Base-by-base conservation (phyloP, 2,888 invertebrate genomes). In the Fragum whitleyi region DNA sequence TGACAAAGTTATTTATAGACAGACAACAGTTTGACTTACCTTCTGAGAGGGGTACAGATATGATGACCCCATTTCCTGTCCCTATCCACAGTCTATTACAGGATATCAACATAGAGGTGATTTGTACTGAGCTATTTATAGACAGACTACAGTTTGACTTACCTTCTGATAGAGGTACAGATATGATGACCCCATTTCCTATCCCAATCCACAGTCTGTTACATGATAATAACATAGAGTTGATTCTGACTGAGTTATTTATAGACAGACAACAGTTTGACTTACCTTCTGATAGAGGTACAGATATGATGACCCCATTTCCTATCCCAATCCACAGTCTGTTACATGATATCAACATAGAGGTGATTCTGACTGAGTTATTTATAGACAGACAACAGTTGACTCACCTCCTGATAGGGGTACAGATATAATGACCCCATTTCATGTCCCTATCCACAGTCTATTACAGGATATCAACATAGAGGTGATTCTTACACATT, bases 271-370 rank as follows among this genome's bases (percentile, higher is more conserved):
- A n/a, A n/a, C n/a, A n/a, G n/a, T n/a, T n/a, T n/a, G 5, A 93
- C 94, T 94, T 91, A 95, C 95, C 95, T 92, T 98, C 98, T 2
- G 97, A 97, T 23, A 93, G 97, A 7, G 95, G 95, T 28, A 95
- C 94, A 29, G 95, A 95, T 26, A 95, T 93, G 83, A 95, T 94
- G 68, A 95, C 95, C 51, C 95, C 99, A 93, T 99, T 99, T 88
- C 99, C 98, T 21, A 99, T 99, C 26, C 98, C 98, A 90, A 99
- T 99, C 99, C 99, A 99, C 79, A 99, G 95, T 47, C 99, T 95
- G 88, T 97, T 97, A 72, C 98, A 97, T 74, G 98, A 98, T 84
- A 99, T 97, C 91, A 98, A 96, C 84, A 99, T 95, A 6, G 99
- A 97, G 0, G 99, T 99, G 90, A 99, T 99, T 85, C 98, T 95